Evolutionary conservation across 2,113 vertebrate genomes (phyloP), one percentile per base, ranked within the genome.

Genomic region (Anas platyrhynchos): DNA sequence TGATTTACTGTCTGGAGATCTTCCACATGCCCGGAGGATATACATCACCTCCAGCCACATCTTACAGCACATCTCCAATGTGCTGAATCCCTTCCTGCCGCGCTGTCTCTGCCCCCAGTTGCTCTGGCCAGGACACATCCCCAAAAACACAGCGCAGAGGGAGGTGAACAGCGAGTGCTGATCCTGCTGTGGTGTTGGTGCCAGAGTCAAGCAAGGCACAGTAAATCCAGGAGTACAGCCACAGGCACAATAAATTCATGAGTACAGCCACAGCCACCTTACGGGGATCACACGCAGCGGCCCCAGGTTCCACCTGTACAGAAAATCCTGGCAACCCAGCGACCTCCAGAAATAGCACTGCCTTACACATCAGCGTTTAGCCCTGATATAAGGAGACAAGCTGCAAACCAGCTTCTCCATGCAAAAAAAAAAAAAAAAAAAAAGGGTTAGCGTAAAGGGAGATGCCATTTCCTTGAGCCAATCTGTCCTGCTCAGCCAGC

Each of bases 41-140:
- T 3, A 36, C 52, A 26, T 4, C 67, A 46, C 46, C 65, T 94
- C 41, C 78, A 32, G 21, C 36, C 14, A 21, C 16, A 8, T 54
- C 32, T 58, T 17, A 56, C 0, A 88, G 50, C 65, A 44, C 44
- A 44, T 12, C 68, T 83, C 65, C 46, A 6, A 1, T 3, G n/a
- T n/a, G 43, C 71, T 81, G 52, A 23, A 31, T 9, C 25, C 46
- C 68, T 77, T 77, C 74, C 5, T 2, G 41, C 54, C 0, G 0
- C 68, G 71, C 58, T 50, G 15, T 46, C 73, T 62, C 62, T 86
- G 63, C 50, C 48, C 32, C 9, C 6, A 15, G 8, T 41, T 54
- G 25, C 63, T 72, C 74, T 50, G 1, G 22, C 22, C 23, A 20
- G 34, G 34, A 43, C 58, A 34, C 4, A 8, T 36, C 15, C 21